A percentile compares a stretch with the other conserved stretches of the same genome.
Conservation (phyloP, 2,888 invertebrate genomes). For the Scaptomyza cyrtandrae region DNA sequence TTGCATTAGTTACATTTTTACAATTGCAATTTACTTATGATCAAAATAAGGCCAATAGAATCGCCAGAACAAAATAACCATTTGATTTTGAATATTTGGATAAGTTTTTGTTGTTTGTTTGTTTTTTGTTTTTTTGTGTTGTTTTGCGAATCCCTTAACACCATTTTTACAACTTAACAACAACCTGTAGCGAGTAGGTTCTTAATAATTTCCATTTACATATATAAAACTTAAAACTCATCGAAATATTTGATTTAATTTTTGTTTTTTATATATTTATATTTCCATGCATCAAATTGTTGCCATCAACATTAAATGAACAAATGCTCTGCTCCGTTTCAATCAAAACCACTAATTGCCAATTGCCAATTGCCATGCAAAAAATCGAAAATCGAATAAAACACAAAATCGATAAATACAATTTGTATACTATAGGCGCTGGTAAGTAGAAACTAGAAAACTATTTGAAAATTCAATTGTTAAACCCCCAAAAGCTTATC, state of each 20-base stretch:
- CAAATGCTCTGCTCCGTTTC: conserved; percentile 34
- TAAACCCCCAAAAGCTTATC: conserved; percentile 11
- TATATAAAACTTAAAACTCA: conserved; percentile 21
- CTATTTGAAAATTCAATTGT: not conserved
- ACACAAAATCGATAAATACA: conserved; percentile 43
- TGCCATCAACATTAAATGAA: conserved; percentile 43
- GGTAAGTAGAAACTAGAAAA: conserved; percentile 72
- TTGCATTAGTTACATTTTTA: too few relatives aligned
- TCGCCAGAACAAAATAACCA: too few relatives aligned
- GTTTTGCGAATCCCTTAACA: not conserved
- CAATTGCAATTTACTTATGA: conserved; percentile 14
- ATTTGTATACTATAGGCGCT: conserved; percentile 68
- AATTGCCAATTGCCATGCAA: conserved; percentile 14
- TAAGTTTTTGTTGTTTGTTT: too few relatives aligned
- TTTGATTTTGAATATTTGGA: too few relatives aligned
- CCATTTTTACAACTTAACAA: not conserved
- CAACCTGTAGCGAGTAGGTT: not conserved
- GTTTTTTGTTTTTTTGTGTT: not conserved
- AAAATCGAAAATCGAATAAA: conserved; percentile 30
- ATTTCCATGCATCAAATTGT: conserved; percentile 65
- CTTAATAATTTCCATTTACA: not conserved
- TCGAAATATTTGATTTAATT: conserved; percentile 35
- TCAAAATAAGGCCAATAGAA: not conserved
- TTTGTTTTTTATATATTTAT: conserved; percentile 35
- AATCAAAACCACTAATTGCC: too few relatives aligned